Base-by-base conservation (phyloP, 2,888 invertebrate genomes). In the Cephus spinipes region DNA sequence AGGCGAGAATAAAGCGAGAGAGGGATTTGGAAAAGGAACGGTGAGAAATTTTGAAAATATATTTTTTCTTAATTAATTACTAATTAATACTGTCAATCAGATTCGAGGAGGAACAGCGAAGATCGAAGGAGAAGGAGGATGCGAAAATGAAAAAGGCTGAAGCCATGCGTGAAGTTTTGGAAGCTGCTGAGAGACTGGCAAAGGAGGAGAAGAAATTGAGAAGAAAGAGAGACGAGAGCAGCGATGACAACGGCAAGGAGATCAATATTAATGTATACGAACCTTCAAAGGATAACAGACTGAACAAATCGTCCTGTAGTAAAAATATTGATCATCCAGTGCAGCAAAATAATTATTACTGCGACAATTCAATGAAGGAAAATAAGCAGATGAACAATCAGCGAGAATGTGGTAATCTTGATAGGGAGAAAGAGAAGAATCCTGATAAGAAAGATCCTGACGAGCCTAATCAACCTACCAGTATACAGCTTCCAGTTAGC, bases 81-180 rank as follows among this genome's bases (percentile, higher is more conserved):
- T 11, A 30, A 71, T n/a, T 11, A 32, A 30, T 30, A 71, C 32
- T 11, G 15, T 40, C 40, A 1, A 40, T 9, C 79, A 90, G 90
- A 75, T 91, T 95, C 82, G 95, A 97, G 87, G 93, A 94, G 83
- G 98, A 98, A 89, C 94, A 95, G 81, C 93, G 93, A 76, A 92
- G 93, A 82, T 91, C 93, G 30, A 93, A 94, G 86, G 95, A 96
- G 85, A 95, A 95, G 84, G 94, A 96, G 92, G 94, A 95, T 81
- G 93, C 94, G 69, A 95, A 97, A 88, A 93, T 94, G 86, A 94
- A 94, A 83, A 95, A 96, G 90, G 94, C 96, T 77, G 95, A 96
- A 88, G 94, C 95, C 3, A 94, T 98, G 90, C 94, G 95, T 85
- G 95, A 95, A 88, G 96, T 97, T 1, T 93, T 98, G 85, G 94